Percentiles rank a stretch among this genome's conserved stretches.
Conservation (phyloP, 2,797 vertebrate species). For the Semotilus atromaculatus region DNA sequence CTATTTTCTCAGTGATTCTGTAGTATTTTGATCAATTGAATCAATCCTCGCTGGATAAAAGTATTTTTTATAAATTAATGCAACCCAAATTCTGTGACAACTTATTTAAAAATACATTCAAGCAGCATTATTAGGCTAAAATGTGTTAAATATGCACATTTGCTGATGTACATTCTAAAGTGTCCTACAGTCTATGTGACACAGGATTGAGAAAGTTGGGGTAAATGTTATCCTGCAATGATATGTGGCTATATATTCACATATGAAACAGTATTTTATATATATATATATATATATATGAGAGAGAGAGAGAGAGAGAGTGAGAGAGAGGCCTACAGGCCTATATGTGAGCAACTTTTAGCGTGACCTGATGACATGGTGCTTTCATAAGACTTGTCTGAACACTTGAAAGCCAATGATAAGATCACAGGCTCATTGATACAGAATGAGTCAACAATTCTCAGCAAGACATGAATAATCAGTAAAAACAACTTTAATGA, state of each 20-base stretch:
- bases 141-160: not conserved
- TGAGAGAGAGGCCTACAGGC: too few species aligned
- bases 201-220: not conserved
- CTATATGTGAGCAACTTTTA: not conserved
- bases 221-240: not conserved
- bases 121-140: not conserved
- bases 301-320: too few species aligned
- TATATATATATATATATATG: not conserved
- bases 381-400: conserved; percentile 44
- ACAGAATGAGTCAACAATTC: conserved; percentile 50
- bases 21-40: not conserved
- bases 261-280: not conserved
- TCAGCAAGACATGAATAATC: conserved; percentile 38
- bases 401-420: conserved; percentile 45
- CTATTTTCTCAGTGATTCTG: too few species aligned
- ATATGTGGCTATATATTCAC: too few species aligned
- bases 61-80: too few species aligned
- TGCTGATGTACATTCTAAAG: too few species aligned
- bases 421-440: conserved; percentile 45
- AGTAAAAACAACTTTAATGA: conserved; percentile 24
- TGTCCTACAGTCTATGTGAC: not conserved
- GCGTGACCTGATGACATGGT: conserved; percentile 34
- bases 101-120: not conserved
- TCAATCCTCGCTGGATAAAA: too few species aligned
- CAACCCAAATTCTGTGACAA: not conserved